Evolutionary conservation across 2,888 invertebrate genomes (phyloP).

Genomic region (Sphinx pinastri): DNA sequence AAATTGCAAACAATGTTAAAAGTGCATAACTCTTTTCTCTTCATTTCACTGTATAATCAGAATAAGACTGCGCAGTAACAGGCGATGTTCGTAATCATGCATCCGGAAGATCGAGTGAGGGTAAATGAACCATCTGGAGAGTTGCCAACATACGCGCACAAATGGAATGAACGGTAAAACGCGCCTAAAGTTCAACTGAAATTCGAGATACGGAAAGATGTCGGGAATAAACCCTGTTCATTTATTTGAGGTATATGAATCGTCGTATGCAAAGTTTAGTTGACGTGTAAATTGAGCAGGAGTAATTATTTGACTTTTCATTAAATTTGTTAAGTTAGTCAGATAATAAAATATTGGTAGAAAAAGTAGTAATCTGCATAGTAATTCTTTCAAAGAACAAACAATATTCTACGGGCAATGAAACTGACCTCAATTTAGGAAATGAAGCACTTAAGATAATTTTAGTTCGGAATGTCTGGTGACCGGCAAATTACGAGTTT

Average conservation of each 20-base stretch:
- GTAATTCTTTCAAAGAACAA: too few species aligned
- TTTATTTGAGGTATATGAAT: neutral
- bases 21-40: neutral
- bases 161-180: conserved; percentile 34
- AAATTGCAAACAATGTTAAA: neutral
- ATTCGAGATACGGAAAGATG: neutral
- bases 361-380: too few species aligned
- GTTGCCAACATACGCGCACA: conserved; percentile 53
- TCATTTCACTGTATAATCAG: conserved; percentile 36
- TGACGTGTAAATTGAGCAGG: too few species aligned
- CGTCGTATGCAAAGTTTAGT: too few species aligned
- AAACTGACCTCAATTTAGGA: too few species aligned
- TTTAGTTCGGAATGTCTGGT: too few species aligned
- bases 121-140: conserved; percentile 65
- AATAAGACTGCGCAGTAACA: conserved; percentile 43
- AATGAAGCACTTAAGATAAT: too few species aligned
- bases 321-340: too few species aligned
- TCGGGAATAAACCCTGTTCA: neutral
- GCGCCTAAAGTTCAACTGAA: conserved; percentile 35
- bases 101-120: conserved; percentile 61
- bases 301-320: too few species aligned
- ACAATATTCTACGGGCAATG: too few species aligned
- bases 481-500: too few species aligned
- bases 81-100: conserved; percentile 40
- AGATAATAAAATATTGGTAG: too few species aligned